Conservation (phyloP, 2,888 invertebrate genomes). For the Steinernema carpocapsae region DNA sequence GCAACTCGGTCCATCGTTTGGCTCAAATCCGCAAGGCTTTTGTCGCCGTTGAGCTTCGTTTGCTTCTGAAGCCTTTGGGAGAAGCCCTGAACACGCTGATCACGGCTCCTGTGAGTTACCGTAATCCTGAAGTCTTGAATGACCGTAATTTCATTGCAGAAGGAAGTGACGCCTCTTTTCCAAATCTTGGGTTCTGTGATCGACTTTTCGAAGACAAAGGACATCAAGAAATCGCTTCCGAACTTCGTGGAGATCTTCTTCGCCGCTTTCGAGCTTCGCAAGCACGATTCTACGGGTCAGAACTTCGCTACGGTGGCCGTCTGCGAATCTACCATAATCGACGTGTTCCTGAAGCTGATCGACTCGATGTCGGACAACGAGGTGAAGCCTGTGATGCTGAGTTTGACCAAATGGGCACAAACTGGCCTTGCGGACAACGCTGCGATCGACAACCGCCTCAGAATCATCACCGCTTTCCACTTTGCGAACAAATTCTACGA, state of each 20-base stretch:
- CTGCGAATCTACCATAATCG: constrained; percentile 1
- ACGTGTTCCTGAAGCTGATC: constrained; percentile 40
- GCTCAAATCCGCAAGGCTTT: constrained; percentile 41
- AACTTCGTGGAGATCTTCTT: constrained; percentile 40
- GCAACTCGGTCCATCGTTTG: constrained; percentile 24
- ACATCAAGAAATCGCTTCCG: constrained; percentile 37
- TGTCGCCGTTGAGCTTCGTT: constrained; percentile 51
- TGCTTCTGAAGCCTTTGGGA: constrained; percentile 49
- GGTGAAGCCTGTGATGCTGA: constrained; percentile 42
- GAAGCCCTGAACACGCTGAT: background rate
- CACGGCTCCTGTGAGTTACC: background rate
- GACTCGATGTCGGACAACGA: constrained; percentile 46
- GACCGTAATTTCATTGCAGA: background rate
- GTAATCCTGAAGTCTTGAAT: background rate
- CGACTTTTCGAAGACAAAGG: constrained; percentile 34
- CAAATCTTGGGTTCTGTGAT: constrained; percentile 36
- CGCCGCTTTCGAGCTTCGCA: background rate
- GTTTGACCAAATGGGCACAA: background rate
- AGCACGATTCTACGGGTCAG: background rate
- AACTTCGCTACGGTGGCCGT: background rate
- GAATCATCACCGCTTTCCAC: constrained; percentile 55
- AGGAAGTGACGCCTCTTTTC: constrained; percentile 7
- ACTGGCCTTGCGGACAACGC: constrained; percentile 21
- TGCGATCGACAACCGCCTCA: constrained; percentile 40
- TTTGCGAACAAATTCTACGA: constrained; percentile 60